Evolutionary conservation across 2,888 invertebrate genomes (phyloP).

Genomic region (Meliscaeva auricollis): DNA sequence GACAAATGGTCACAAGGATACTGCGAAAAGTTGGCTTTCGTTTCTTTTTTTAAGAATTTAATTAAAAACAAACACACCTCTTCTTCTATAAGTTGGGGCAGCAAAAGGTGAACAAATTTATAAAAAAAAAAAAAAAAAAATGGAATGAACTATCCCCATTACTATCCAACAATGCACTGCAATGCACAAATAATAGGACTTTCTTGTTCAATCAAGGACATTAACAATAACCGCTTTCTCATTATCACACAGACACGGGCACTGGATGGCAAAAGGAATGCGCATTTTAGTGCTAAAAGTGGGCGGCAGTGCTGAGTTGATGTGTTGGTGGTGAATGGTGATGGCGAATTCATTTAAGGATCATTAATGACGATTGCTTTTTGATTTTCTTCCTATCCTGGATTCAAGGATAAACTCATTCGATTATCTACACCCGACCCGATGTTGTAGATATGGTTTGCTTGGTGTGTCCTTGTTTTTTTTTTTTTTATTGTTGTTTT

Average conservation of each 20-base stretch:
- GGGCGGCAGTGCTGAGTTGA: background rate
- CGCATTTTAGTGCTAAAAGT: background rate
- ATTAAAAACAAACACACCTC: slow-evolving; percentile 69
- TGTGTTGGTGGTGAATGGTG: too few species aligned
- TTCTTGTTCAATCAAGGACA: slow-evolving; percentile 51
- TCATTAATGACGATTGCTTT: slow-evolving; percentile 65
- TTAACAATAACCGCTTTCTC: slow-evolving; percentile 38
- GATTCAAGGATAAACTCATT: slow-evolving; percentile 41
- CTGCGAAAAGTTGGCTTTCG: slow-evolving; percentile 19
- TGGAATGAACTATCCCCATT: background rate
- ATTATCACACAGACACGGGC: slow-evolving; percentile 6
- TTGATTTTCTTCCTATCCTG: slow-evolving; percentile 41
- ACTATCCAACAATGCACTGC: slow-evolving; percentile 26
- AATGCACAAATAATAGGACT: slow-evolving; percentile 44
- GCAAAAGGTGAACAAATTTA: slow-evolving; percentile 31
- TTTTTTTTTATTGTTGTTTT: background rate
- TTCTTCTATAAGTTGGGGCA: background rate
- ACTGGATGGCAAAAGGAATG: background rate
- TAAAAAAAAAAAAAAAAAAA: background rate
- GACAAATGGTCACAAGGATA: slow-evolving; percentile 59
- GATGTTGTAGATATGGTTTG: background rate
- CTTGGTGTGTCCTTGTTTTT: slow-evolving; percentile 17
- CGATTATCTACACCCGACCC: slow-evolving; percentile 37
- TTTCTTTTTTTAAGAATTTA: slow-evolving; percentile 58
- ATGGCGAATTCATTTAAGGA: slow-evolving; percentile 51